A percentile compares a stretch with the other conserved stretches of the same genome.
Evolutionary conservation across 2,113 vertebrate species (phyloP).

Genomic region (Oreotrochilus melanogaster): DNA sequence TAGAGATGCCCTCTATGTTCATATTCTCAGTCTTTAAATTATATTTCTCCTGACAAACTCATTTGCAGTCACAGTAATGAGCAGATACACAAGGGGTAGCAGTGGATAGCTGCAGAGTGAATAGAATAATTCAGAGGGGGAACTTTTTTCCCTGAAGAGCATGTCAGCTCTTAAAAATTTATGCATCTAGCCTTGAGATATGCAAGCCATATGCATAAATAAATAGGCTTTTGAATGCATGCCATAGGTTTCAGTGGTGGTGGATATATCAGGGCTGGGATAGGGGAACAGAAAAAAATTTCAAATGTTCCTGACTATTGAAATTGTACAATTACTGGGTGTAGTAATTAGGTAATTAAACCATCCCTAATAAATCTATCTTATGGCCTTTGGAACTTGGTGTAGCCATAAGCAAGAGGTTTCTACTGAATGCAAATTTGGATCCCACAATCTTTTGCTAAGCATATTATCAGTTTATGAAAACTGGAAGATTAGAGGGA

Average conservation of each 20-base stretch:
- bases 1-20: slow-evolving; percentile 25
- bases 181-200: slow-evolving; percentile 62
- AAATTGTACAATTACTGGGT: slow-evolving; percentile 36
- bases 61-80: slow-evolving; percentile 69
- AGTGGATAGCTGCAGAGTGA: slow-evolving; percentile 32
- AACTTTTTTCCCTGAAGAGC: slow-evolving; percentile 26
- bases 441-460: background rate
- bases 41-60: slow-evolving; percentile 67
- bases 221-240: slow-evolving; percentile 55
- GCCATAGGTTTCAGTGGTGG: background rate
- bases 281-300: background rate
- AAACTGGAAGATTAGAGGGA: background rate
- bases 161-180: slow-evolving; percentile 70
- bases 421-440: background rate
- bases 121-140: slow-evolving; percentile 51
- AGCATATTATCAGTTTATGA: background rate
- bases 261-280: background rate
- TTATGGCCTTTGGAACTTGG: background rate
- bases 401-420: background rate
- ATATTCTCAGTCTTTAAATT: slow-evolving; percentile 58
- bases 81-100: slow-evolving; percentile 58
- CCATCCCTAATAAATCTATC: slow-evolving; percentile 36
- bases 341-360: slow-evolving; percentile 60
- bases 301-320: slow-evolving; percentile 15
- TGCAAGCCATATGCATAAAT: slow-evolving; percentile 65